Percentiles rank a stretch among this genome's conserved stretches.
Conservation (phyloP, 23 tunicate species). For the Diplosoma virens region DNA sequence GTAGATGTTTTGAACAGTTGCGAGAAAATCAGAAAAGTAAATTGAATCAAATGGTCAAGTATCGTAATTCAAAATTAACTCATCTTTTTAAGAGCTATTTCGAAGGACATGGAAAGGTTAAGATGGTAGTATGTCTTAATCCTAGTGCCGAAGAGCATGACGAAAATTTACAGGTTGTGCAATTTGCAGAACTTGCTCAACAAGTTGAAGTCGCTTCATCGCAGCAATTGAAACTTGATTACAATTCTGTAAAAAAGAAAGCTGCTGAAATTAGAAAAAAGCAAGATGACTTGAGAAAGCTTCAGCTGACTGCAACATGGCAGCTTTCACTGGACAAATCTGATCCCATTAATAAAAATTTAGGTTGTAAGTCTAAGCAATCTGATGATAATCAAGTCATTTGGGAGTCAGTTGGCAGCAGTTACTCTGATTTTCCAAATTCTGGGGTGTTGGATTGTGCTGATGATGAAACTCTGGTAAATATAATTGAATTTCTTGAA, state of each 20-base stretch:
- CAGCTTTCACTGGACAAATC: no score
- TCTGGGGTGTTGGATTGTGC: conserved; percentile 46
- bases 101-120: conserved; percentile 93
- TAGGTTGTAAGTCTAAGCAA: no score
- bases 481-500: conserved; percentile 40
- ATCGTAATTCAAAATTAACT: conserved; percentile 92
- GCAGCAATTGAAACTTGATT: no score
- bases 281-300: conserved; percentile 46
- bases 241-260: conserved; percentile 48
- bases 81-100: conserved; percentile 95
- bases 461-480: conserved; percentile 50
- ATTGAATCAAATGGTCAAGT: conserved; percentile 75
- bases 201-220: conserved; percentile 67
- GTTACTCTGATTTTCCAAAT: conserved; percentile 47
- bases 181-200: conserved; percentile 95
- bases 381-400: conserved; percentile 9
- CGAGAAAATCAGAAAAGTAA: conserved; percentile 87
- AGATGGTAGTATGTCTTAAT: conserved; percentile 91
- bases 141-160: conserved; percentile 82
- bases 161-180: conserved; percentile 93
- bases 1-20: conserved; percentile 77
- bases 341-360: no score
- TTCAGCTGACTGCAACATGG: conserved; percentile 42
- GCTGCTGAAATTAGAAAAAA: conserved; percentile 37
- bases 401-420: conserved; percentile 56